A percentile compares a stretch with the other conserved stretches of the same genome.
phyloP scores from a whole-genome alignment of 1,140 invertebrate species.

The Bombus affinis region DNA sequence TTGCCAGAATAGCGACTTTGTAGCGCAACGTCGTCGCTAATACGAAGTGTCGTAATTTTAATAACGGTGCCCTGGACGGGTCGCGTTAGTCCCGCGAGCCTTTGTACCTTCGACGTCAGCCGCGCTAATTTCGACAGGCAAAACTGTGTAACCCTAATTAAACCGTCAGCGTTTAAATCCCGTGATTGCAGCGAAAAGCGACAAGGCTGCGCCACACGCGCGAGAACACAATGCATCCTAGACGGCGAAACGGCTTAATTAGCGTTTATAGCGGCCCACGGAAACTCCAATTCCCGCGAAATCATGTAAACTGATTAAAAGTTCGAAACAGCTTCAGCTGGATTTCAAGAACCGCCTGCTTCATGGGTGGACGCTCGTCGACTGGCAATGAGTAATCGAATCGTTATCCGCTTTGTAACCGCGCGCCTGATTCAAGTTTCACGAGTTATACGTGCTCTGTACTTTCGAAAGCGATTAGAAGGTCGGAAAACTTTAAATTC shows the following conservation, averaged over 20 bases:
- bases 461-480: background rate
- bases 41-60: constrained; percentile 38
- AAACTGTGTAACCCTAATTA: constrained; percentile 51
- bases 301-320: constrained; percentile 67
- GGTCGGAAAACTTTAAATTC: background rate
- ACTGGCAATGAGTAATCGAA: constrained; percentile 44
- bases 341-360: background rate
- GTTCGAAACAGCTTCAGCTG: constrained; percentile 51
- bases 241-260: constrained; percentile 56
- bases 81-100: background rate
- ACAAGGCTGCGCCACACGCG: background rate
- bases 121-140: constrained; percentile 39
- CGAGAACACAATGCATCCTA: constrained; percentile 31
- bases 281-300: constrained; percentile 54
- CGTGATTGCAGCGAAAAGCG: constrained; percentile 41
- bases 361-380: background rate
- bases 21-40: background rate
- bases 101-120: background rate
- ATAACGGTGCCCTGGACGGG: constrained; percentile 6
- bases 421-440: constrained; percentile 37
- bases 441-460: background rate
- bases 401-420: constrained; percentile 13
- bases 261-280: constrained; percentile 49
- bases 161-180: constrained; percentile 40
- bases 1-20: background rate